Evolutionary conservation across 2,113 vertebrate genomes (phyloP).

Genomic region (Larimichthys crocea): DNA sequence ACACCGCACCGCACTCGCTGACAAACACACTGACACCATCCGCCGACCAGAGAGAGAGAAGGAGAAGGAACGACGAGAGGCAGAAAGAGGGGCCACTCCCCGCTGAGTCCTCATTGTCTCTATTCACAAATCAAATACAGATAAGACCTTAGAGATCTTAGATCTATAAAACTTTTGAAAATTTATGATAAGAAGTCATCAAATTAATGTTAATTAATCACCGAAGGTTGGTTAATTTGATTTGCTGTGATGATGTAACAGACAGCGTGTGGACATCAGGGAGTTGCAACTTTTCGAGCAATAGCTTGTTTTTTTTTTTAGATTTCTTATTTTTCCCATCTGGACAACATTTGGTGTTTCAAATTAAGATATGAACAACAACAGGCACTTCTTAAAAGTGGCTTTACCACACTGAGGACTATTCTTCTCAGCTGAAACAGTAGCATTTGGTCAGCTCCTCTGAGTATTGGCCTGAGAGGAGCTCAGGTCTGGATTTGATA

Average conservation of each 20-base stretch:
- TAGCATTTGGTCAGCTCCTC: slow-evolving; percentile 78
- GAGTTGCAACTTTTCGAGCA: slow-evolving; percentile 18
- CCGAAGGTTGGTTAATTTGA: neutral
- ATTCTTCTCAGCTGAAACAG: slow-evolving; percentile 68
- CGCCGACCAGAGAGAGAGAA: neutral
- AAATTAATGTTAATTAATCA: neutral
- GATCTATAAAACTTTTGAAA: slow-evolving; percentile 16
- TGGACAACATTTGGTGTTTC: slow-evolving; percentile 55
- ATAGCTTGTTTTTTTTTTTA: slow-evolving; percentile 6
- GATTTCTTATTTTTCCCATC: slow-evolving; percentile 48
- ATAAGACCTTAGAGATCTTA: slow-evolving; percentile 9
- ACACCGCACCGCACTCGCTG: neutral
- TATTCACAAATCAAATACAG: slow-evolving; percentile 36
- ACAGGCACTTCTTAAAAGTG: slow-evolving; percentile 40
- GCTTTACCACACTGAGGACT: slow-evolving; percentile 51
- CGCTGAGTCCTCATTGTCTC: slow-evolving; percentile 6
- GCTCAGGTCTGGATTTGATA: slow-evolving; percentile 88
- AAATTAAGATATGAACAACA: slow-evolving; percentile 58
- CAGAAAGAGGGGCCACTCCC: neutral
- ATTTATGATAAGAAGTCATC: neutral
- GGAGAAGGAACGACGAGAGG: neutral
- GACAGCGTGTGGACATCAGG: neutral
- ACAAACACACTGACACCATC: slow-evolving; percentile 60
- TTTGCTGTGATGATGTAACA: slow-evolving; percentile 34
- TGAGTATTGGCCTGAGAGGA: slow-evolving; percentile 76